Evolutionary conservation across 1,140 invertebrate genomes (phyloP).

Genomic region (Armadillidium nasatum): DNA sequence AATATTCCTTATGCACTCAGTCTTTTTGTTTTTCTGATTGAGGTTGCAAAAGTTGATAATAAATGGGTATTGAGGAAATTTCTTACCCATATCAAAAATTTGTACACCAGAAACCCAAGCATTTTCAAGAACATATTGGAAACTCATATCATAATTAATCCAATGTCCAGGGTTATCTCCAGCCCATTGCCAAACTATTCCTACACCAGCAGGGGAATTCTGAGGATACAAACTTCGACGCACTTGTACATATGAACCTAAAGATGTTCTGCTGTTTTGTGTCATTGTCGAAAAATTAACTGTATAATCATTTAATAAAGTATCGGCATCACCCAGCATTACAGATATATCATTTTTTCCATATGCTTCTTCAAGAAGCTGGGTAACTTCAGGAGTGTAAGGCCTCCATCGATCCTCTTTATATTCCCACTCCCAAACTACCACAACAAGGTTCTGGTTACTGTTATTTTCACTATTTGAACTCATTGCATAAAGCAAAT

Average conservation of each 20-base stretch:
- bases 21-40: slow-evolving; percentile 49
- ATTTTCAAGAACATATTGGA: slow-evolving; percentile 74
- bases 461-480: neutral
- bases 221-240: slow-evolving; percentile 71
- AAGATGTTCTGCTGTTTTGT: slow-evolving; percentile 1
- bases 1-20: neutral
- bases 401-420: slow-evolving; percentile 66
- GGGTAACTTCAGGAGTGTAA: slow-evolving; percentile 75
- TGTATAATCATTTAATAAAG: slow-evolving; percentile 70
- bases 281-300: slow-evolving; percentile 61
- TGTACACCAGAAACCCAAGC: slow-evolving; percentile 65
- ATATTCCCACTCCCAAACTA: neutral
- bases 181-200: slow-evolving; percentile 72
- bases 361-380: slow-evolving; percentile 75
- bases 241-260: slow-evolving; percentile 58
- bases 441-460: neutral
- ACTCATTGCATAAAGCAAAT: neutral
- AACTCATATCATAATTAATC: slow-evolving; percentile 70
- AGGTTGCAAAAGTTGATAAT: slow-evolving; percentile 73
- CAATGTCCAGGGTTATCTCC: slow-evolving; percentile 59
- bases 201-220: slow-evolving; percentile 71
- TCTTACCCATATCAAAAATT: slow-evolving; percentile 66
- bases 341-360: slow-evolving; percentile 74
- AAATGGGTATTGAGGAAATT: slow-evolving; percentile 66
- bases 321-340: slow-evolving; percentile 75